Evolutionary conservation across 1,140 invertebrate genomes (phyloP), one percentile per base, ranked within the genome.

Genomic region (Argopecten irradians): DNA sequence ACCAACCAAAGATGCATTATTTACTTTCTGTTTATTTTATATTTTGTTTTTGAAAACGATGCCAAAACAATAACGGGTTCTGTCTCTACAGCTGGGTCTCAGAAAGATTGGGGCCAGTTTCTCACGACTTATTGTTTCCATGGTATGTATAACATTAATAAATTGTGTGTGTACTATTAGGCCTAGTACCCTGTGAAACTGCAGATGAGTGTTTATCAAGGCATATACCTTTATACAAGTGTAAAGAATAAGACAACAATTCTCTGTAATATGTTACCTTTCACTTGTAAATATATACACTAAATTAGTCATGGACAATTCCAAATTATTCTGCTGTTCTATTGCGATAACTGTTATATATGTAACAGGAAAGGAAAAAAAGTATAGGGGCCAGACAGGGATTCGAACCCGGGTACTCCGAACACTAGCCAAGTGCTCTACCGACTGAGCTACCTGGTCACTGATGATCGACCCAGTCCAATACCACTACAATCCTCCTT

Each of bases 91-190:
- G 34, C 86, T n/a, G 35, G 84, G 14, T 91, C 93, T 14, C 87
- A 89, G 34, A 83, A 71, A 32, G 90, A 90, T 43, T 87, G 87
- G 35, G 94, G 94, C 19, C 93, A 93, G 83, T 94, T 93, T 86
- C 46, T 94, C 3, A 92, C 94, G 34, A 93, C 94, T 14, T 94
- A 93, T 89, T 93, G 93, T 87, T 94, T 94, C 88, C 94, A 94
- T 90, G 94, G 94, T 94, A 91, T 88, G 88, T 86, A 85, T 39
- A 32, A 33, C 11, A 71, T 32, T 14, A 36, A 9, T 34, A 34
- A 22, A 11, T 13, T 35, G 32, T 36, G 22, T 33, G 14, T n/a
- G 34, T 55, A 28, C 85, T 86, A 83, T 32, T 84, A 11, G 5
- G 2, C 16, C 34, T 83, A n/a, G 55, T 32, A 19, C 16, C 11